Conservation (phyloP, 2,113 vertebrate genomes). For the Phylloscopus trochiloides region DNA sequence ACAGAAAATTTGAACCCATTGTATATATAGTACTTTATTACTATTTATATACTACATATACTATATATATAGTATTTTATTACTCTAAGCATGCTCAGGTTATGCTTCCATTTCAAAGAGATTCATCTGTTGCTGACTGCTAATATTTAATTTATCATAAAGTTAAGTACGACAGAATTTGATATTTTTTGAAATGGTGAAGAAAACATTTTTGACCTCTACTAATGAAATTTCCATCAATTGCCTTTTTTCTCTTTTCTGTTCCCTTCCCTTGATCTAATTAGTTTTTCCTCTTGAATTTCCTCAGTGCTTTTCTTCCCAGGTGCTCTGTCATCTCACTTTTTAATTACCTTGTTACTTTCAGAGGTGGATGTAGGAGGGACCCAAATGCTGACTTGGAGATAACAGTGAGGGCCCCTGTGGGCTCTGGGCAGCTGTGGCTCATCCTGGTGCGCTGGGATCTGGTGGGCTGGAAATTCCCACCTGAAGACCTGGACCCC, state of each 20-base stretch:
- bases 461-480: background rate
- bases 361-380: background rate
- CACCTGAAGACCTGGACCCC: background rate
- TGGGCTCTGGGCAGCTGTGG: background rate
- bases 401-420: background rate
- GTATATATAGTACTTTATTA: background rate
- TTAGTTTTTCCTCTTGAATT: background rate
- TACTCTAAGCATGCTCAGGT: background rate
- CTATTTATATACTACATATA: background rate
- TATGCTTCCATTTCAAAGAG: background rate
- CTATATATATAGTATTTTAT: background rate
- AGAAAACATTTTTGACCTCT: background rate
- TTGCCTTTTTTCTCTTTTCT: background rate
- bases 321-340: background rate
- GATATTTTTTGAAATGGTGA: background rate
- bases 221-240: background rate
- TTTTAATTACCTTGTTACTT: background rate
- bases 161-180: background rate
- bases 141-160: background rate
- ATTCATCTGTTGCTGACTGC: background rate
- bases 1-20: background rate
- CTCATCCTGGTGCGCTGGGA: background rate
- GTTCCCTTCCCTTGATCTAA: background rate
- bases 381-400: background rate
- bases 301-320: background rate